These are phyloP conservation scores for Petrolisthes manimaculis DNA, from an alignment of 2,888 invertebrate species.

Conservation along the genomic window DNA sequence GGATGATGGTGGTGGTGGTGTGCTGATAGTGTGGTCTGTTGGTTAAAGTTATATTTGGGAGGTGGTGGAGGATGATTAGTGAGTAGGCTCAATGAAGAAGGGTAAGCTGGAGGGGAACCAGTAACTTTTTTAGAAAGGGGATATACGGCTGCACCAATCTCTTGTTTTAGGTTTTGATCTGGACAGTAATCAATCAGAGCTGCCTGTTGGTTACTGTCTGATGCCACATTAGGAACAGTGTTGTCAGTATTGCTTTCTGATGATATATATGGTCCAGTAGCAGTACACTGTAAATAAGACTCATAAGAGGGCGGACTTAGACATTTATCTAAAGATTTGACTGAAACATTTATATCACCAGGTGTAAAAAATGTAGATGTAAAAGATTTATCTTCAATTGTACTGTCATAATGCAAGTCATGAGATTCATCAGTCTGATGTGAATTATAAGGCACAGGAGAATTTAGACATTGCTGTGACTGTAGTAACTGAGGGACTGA, in stretches of 20 bases:
- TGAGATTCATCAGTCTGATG: constrained; percentile 7
- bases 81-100: constrained; percentile 25
- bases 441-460: constrained; percentile 23
- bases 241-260: neutral
- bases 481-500: constrained; percentile 16
- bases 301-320: constrained; percentile 56
- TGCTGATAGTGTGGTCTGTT: neutral
- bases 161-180: constrained; percentile 24
- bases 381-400: neutral
- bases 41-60: constrained; percentile 28
- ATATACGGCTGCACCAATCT: neutral
- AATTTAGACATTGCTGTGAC: constrained; percentile 7
- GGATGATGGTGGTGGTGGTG: too few relatives aligned
- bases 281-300: constrained; percentile 43
- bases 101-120: constrained; percentile 39
- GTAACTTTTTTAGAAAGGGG: constrained; percentile 18
- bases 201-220: constrained; percentile 1
- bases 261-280: constrained; percentile 14
- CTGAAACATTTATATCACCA: constrained; percentile 10
- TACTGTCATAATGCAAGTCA: constrained; percentile 29
- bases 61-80: constrained; percentile 25
- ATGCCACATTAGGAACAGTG: neutral
- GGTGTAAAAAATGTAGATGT: constrained; percentile 9
- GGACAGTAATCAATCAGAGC: constrained; percentile 29
- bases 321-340: constrained; percentile 24